These are phyloP conservation scores for Anarhynchus alexandrinus DNA, from an alignment of 2,113 vertebrate species.

Conservation along the genomic window DNA sequence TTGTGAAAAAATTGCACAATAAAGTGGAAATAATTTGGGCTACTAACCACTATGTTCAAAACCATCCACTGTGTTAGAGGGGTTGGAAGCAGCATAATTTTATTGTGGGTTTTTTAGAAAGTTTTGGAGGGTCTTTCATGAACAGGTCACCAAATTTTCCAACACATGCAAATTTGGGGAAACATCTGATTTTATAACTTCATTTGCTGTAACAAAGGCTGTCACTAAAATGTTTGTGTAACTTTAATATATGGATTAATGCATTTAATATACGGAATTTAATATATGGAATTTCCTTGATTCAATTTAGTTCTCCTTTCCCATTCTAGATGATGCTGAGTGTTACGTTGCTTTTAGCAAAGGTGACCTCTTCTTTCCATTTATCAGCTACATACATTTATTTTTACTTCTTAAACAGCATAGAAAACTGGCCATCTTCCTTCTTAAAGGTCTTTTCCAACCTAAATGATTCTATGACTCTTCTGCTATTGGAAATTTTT, in stretches of 20 bases:
- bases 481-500: background rate
- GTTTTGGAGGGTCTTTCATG: background rate
- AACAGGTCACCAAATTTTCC: background rate
- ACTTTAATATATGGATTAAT: background rate
- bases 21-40: background rate
- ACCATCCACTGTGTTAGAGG: background rate
- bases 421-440: background rate
- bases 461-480: background rate
- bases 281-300: background rate
- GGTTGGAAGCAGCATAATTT: background rate
- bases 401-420: background rate
- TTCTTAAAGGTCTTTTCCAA: background rate
- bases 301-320: background rate
- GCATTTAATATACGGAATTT: background rate
- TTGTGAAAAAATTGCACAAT: background rate
- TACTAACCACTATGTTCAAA: background rate
- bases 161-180: background rate
- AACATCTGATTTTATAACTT: background rate
- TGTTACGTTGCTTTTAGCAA: background rate
- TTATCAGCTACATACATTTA: background rate
- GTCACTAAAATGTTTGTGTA: background rate
- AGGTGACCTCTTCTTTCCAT: background rate
- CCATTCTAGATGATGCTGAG: background rate
- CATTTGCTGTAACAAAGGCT: background rate
- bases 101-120: background rate